Percentiles rank a stretch among this genome's conserved stretches.
Conservation (phyloP, 2,888 invertebrate species). For the Machimus rusticus region DNA sequence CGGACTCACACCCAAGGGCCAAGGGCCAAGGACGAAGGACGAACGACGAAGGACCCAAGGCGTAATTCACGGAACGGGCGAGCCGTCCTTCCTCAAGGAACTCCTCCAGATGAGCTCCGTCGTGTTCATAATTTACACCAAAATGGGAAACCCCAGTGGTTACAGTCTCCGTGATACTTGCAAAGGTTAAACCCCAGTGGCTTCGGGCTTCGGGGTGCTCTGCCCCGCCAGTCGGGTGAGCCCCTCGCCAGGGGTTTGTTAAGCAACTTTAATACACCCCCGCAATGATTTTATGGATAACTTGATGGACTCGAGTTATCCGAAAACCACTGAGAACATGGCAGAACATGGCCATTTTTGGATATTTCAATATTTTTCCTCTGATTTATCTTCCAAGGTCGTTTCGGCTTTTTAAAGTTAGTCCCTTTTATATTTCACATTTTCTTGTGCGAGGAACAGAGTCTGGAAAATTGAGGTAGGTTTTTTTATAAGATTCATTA, state of each 20-base stretch:
- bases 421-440: neutral
- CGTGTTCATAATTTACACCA: slow-evolving; percentile 5
- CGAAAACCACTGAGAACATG: neutral
- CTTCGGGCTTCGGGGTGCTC: neutral
- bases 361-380: neutral
- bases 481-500: neutral
- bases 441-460: neutral
- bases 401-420: neutral
- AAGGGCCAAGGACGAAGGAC: neutral
- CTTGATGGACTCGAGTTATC: neutral
- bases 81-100: neutral
- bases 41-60: neutral
- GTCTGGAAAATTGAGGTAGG: neutral
- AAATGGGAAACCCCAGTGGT: slow-evolving; percentile 14
- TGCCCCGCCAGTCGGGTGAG: neutral
- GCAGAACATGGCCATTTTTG: neutral
- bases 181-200: slow-evolving; percentile 2
- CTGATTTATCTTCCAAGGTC: neutral
- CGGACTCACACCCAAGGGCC: neutral
- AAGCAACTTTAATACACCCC: slow-evolving; percentile 1
- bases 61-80: neutral
- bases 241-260: neutral
- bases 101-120: neutral
- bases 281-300: slow-evolving; percentile 3
- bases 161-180: neutral